phyloP scores from a whole-genome alignment of 2,888 invertebrate genomes.

The Hermodice carunculata region DNA sequence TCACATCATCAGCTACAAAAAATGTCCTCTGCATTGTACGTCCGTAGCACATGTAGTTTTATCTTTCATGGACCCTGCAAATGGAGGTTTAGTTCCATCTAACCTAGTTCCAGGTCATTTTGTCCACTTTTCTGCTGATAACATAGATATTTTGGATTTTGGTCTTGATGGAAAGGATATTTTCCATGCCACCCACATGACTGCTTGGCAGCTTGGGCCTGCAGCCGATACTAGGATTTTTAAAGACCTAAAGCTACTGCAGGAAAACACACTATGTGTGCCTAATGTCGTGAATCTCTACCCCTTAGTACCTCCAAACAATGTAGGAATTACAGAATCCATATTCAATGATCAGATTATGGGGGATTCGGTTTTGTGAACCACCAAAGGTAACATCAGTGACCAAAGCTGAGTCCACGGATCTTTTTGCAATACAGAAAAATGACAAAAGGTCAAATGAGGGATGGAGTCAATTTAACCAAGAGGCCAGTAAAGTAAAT shows the following conservation, averaged over 20 bases:
- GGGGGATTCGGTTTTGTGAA: background rate
- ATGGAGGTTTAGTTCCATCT: background rate
- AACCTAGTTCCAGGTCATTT: background rate
- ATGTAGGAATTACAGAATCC: background rate
- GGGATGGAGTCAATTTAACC: constrained; percentile 1
- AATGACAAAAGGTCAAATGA: background rate
- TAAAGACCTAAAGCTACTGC: too few relatives aligned
- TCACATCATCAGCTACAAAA: background rate
- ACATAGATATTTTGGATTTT: constrained; percentile 6
- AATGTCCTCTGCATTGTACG: background rate
- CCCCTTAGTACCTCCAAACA: too few relatives aligned
- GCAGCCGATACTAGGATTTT: background rate
- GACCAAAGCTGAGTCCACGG: background rate
- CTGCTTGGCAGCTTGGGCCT: background rate
- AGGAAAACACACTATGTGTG: too few relatives aligned
- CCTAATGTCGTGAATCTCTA: too few relatives aligned
- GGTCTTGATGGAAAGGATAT: constrained; percentile 4
- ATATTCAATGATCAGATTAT: background rate
- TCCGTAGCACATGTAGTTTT: background rate
- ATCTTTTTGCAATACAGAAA: background rate
- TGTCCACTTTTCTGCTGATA: constrained; percentile 5
- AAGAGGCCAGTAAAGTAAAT: background rate
- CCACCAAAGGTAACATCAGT: background rate
- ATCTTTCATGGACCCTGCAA: background rate
- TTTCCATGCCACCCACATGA: constrained; percentile 3